Percentiles rank a stretch among this genome's conserved stretches.
These are phyloP conservation scores for Sebastes paucispinis DNA, from an alignment of 2,797 vertebrate genomes.

Conservation along the genomic window DNA sequence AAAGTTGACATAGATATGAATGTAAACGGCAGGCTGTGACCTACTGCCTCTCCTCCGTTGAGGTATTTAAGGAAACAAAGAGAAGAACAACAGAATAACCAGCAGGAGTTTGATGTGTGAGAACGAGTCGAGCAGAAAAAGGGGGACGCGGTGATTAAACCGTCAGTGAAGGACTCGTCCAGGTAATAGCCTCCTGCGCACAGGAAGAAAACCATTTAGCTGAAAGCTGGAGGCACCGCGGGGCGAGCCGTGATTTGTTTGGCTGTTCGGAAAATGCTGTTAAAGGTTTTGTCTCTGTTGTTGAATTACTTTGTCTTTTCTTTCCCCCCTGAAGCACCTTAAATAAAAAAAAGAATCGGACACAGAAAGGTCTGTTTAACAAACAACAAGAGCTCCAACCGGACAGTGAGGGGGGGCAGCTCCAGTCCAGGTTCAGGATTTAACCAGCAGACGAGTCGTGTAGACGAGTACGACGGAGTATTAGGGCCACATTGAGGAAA, in stretches of 20 bases:
- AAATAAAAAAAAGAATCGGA: neutral
- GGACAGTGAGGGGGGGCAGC: neutral
- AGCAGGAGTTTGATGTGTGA: neutral
- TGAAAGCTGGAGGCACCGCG: neutral
- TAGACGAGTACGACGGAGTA: no score
- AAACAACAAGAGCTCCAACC: neutral
- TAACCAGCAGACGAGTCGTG: neutral
- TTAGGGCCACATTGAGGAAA: no score
- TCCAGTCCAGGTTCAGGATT: neutral
- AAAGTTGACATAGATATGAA: neutral
- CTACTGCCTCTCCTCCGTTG: neutral
- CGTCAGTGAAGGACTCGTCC: conserved; percentile 18
- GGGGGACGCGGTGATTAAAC: conserved; percentile 10
- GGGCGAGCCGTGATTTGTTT: conserved; percentile 6
- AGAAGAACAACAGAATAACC: neutral
- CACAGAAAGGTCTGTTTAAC: neutral
- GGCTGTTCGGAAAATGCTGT: conserved; percentile 1
- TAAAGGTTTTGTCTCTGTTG: conserved; percentile 36
- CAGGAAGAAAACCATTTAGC: conserved; percentile 24
- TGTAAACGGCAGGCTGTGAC: neutral
- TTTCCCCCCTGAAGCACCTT: neutral
- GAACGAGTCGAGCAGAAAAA: neutral
- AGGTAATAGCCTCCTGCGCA: conserved; percentile 36
- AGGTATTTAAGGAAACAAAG: neutral
- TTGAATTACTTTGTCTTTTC: conserved; percentile 24